A percentile compares a stretch with the other conserved stretches of the same genome.
phyloP scores from a whole-genome alignment of 1,140 invertebrate genomes.

The Aradophagus sp. region DNA sequence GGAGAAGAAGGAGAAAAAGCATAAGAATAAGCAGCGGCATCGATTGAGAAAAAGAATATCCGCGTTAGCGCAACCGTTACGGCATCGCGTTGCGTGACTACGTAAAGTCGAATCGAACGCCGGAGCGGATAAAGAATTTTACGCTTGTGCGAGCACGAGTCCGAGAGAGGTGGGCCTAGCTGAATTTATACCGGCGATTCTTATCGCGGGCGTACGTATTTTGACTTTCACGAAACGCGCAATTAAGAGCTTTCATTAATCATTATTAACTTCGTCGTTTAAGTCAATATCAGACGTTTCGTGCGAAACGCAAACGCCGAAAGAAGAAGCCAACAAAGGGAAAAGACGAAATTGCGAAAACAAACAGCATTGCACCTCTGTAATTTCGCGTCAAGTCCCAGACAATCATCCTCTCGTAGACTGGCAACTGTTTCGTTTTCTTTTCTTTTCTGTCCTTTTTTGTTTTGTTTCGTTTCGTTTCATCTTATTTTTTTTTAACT shows the following conservation, averaged over 20 bases:
- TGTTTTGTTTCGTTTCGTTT: not conserved
- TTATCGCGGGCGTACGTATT: constrained; percentile 52
- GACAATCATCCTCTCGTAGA: constrained; percentile 7
- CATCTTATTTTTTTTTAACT: too few species aligned
- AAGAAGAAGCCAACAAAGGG: constrained; percentile 29
- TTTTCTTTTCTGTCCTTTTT: too few species aligned
- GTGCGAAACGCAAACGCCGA: constrained; percentile 43
- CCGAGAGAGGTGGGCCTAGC: constrained; percentile 45
- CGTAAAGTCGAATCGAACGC: constrained; percentile 55
- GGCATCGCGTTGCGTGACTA: constrained; percentile 55
- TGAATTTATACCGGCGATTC: constrained; percentile 52
- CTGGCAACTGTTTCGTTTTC: not conserved
- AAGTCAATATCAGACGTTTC: constrained; percentile 50
- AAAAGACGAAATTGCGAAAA: constrained; percentile 29
- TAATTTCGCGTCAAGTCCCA: constrained; percentile 18
- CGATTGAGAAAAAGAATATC: constrained; percentile 57
- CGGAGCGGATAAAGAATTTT: constrained; percentile 59
- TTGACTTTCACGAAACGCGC: constrained; percentile 57
- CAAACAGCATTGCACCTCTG: constrained; percentile 24
- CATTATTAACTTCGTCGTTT: constrained; percentile 54
- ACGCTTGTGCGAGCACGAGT: constrained; percentile 57
- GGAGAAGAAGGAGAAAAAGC: constrained; percentile 54
- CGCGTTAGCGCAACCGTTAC: constrained; percentile 56
- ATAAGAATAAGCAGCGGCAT: constrained; percentile 49
- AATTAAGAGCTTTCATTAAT: constrained; percentile 59